Evolutionary conservation across 2,113 vertebrate genomes (phyloP), one percentile per base, ranked within the genome.

Genomic region (Pionites leucogaster): DNA sequence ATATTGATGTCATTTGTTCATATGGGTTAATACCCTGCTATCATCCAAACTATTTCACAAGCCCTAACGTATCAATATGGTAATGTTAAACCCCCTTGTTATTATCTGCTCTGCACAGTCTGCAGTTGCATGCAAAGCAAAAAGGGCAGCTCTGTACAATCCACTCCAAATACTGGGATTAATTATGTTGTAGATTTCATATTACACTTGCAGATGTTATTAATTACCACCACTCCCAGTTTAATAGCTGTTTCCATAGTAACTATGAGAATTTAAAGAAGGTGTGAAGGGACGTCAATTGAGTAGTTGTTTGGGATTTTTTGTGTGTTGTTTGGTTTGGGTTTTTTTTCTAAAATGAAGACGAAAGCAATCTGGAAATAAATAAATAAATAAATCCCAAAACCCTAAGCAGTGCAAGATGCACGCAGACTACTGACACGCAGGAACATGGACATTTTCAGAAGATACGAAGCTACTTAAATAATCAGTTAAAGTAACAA

Each of bases 171-270:
- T 69, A 17, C 84, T 82, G 81, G 83, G 74, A 72, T 72, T 87
- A 94, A 96, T 94, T 93, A 80, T 82, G 42, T 79, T 91, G 57
- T 76, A 87, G 74, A 77, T 74, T 94, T 96, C 84, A 70, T 72
- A 62, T 19, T 92, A 81, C 78, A 92, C 74, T 96, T 95, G 70
- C 96, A 96, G 86, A 93, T 95, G 88, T 95, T 92, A 74, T 86
- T 95, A 96, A 96, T 97, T 95, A 93, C 88, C 77, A 49, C 59
- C 88, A 94, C 86, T 95, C 88, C 79, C 39, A 76, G 17, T 91
- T 94, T 92, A 84, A 89, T 86, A 92, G 67, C 84, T 80, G 88
- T 97, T 96, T 89, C 96, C 60, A 93, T 95, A 89, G 96, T 67
- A 87, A 96, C 92, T 59, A 24, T 53, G n/a, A 16, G 49, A 77